A percentile compares a stretch with the other conserved stretches of the same genome.
phyloP scores from a whole-genome alignment of 2,888 invertebrate genomes.

The Lasioglossum morio region DNA sequence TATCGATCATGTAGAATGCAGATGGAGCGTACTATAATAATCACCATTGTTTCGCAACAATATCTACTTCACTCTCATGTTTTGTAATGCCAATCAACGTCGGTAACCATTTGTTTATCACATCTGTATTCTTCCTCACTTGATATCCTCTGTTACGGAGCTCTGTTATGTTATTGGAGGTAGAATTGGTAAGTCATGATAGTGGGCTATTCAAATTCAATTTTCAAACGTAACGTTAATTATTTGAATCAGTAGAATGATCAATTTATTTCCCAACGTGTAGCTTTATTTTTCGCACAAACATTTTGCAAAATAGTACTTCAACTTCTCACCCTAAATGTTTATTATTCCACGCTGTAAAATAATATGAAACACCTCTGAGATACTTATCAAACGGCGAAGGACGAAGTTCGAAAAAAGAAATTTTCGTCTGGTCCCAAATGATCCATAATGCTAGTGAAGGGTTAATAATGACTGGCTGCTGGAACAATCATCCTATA shows the following conservation, averaged over 20 bases:
- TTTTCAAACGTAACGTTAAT: too few relatives aligned
- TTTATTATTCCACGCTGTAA: too few relatives aligned
- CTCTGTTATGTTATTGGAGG: too few relatives aligned
- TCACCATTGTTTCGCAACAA: not conserved
- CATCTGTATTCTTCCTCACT: not conserved
- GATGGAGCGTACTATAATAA: not conserved
- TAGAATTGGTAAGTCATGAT: not conserved
- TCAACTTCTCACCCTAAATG: too few relatives aligned
- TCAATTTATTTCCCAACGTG: too few relatives aligned
- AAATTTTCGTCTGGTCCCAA: not conserved
- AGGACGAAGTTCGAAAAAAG: not conserved
- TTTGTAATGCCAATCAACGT: not conserved
- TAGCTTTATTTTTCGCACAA: too few relatives aligned
- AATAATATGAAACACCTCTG: too few relatives aligned
- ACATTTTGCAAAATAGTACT: too few relatives aligned
- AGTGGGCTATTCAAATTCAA: too few relatives aligned
- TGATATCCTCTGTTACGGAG: too few relatives aligned
- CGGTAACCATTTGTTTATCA: not conserved
- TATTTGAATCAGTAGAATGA: too few relatives aligned
- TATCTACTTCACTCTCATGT: not conserved
- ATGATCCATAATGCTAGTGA: not conserved
- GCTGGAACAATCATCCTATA: not conserved
- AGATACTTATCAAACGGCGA: not conserved
- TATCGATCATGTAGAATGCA: not conserved
- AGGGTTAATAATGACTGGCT: not conserved